phyloP scores from a whole-genome alignment of 2,797 vertebrate genomes.

The Bovichtus diacanthus region DNA sequence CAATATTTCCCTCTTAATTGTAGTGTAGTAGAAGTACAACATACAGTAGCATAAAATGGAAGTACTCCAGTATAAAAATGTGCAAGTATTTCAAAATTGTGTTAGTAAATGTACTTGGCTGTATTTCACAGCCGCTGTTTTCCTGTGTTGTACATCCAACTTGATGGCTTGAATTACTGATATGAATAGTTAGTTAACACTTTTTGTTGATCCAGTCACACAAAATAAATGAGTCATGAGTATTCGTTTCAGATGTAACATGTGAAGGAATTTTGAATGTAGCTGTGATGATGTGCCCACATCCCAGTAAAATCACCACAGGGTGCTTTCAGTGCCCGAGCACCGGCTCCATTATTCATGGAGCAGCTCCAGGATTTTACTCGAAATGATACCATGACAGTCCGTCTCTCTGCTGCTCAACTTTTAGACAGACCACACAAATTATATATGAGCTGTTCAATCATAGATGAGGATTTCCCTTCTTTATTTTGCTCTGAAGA shows the following conservation, averaged over 20 bases:
- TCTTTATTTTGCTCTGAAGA: background rate
- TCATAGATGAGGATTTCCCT: background rate
- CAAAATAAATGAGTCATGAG: background rate
- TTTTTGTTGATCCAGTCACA: background rate
- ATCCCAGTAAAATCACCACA: conserved; percentile 3
- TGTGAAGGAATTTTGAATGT: background rate
- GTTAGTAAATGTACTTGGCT: background rate
- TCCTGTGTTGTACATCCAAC: background rate
- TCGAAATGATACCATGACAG: conserved; percentile 15
- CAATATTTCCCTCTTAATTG: background rate
- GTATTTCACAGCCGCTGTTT: background rate
- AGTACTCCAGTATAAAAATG: background rate
- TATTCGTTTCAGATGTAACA: conserved; percentile 3
- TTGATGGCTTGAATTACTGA: background rate
- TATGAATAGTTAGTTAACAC: background rate
- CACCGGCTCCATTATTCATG: conserved; percentile 41
- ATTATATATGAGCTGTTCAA: background rate
- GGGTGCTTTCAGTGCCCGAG: conserved; percentile 16
- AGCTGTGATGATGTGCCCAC: conserved; percentile 7
- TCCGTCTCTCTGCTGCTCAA: conserved; percentile 7
- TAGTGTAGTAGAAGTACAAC: background rate
- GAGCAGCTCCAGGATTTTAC: conserved; percentile 6
- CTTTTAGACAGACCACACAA: conserved; percentile 5
- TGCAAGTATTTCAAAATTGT: background rate
- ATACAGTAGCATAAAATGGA: background rate